Conservation (phyloP, 2,888 invertebrate genomes). For the Ypsolopha sequella region DNA sequence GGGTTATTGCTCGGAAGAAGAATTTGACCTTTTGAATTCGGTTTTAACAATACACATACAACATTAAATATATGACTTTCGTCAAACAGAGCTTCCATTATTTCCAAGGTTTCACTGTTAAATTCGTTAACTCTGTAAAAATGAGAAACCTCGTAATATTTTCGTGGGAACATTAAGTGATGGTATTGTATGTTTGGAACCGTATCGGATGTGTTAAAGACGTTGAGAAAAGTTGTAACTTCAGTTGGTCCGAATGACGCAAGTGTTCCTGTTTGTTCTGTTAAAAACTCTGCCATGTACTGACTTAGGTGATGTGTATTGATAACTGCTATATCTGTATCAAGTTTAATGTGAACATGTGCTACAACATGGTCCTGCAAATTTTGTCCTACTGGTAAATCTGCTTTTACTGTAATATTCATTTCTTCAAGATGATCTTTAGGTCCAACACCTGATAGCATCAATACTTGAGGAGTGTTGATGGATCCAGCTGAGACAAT, state of each 20-base stretch:
- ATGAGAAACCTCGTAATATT: slow-evolving; percentile 5
- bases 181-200: slow-evolving; percentile 15
- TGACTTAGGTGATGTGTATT: slow-evolving; percentile 11
- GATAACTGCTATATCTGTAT: slow-evolving; percentile 14
- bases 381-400: slow-evolving; percentile 18
- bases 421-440: slow-evolving; percentile 22
- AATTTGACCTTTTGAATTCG: slow-evolving; percentile 49
- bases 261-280: slow-evolving; percentile 67
- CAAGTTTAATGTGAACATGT: slow-evolving; percentile 22
- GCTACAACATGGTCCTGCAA: slow-evolving; percentile 43
- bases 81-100: slow-evolving; percentile 10
- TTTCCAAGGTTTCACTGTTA: slow-evolving; percentile 1
- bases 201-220: slow-evolving; percentile 67
- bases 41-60: slow-evolving; percentile 6
- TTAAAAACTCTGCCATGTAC: slow-evolving; percentile 31
- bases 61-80: slow-evolving; percentile 20
- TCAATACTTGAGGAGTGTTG: slow-evolving; percentile 42
- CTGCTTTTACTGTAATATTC: slow-evolving; percentile 27
- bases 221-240: slow-evolving; percentile 74
- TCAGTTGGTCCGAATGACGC: slow-evolving; percentile 76
- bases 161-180: slow-evolving; percentile 38
- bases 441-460: slow-evolving; percentile 49
- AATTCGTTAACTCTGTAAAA: neutral
- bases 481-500: slow-evolving; percentile 40
- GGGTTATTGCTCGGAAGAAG: slow-evolving; percentile 61